Evolutionary conservation across 1,140 invertebrate genomes (phyloP).

Genomic region (Temnothorax nylanderi): DNA sequence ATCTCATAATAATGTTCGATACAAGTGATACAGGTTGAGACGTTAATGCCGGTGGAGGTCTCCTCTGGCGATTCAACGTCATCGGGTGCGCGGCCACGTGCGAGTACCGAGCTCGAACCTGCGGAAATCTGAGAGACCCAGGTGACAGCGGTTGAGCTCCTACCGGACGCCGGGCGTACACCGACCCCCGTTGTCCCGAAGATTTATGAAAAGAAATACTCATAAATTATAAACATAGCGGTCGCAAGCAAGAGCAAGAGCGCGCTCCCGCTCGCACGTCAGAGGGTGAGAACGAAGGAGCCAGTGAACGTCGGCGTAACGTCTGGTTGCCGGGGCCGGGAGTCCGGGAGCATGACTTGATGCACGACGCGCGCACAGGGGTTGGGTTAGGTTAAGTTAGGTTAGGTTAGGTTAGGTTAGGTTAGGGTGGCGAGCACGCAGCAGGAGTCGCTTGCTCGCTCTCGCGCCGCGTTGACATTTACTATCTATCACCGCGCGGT

Average conservation of each 20-base stretch:
- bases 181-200: slow-evolving; percentile 53
- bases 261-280: background rate
- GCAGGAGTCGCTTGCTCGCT: slow-evolving; percentile 25
- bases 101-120: background rate
- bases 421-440: slow-evolving; percentile 10
- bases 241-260: background rate
- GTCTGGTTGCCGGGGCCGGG: slow-evolving; percentile 1
- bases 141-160: slow-evolving; percentile 59
- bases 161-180: slow-evolving; percentile 51
- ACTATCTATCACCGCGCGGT: slow-evolving; percentile 73
- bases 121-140: slow-evolving; percentile 56
- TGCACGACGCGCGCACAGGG: slow-evolving; percentile 58
- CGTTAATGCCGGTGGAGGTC: background rate
- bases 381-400: background rate
- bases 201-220: slow-evolving; percentile 79
- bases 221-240: slow-evolving; percentile 76
- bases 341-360: slow-evolving; percentile 50
- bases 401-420: slow-evolving; percentile 13
- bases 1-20: background rate
- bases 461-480: slow-evolving; percentile 66
- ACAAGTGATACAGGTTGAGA: background rate
- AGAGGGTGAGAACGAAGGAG: background rate
- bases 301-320: background rate
- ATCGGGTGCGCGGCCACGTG: background rate
- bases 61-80: background rate